Base-by-base conservation (phyloP, 2,888 invertebrate genomes). In the Brenthis ino region DNA sequence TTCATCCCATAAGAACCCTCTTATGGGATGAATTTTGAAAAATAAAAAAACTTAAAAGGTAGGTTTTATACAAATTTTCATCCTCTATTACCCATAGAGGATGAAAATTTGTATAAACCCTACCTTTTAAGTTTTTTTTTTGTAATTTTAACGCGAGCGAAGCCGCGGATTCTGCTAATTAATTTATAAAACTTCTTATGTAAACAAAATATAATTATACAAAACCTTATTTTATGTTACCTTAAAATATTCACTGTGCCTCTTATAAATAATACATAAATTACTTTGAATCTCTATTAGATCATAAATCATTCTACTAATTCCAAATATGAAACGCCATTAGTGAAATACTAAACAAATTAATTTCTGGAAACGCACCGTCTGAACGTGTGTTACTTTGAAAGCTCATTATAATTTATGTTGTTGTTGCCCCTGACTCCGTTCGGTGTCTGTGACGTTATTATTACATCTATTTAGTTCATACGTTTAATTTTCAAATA, bases 241-340 rank as follows among this genome's bases (percentile, higher is more conserved):
- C 11, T 43, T 2, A 20, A 16, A 20, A 61, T 33, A 51, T 20
- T 50, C 33, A 11, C 50, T 13, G 6, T 33, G 53, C 61, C 28
- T 28, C 11, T 48, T 61, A 51, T 53, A 53, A 61, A 12, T 28
- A 28, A 28, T 28, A 51, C 33, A 16, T 50, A 51, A 33, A 53
- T 61, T 61, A 50, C 20, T 5, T 50, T 61, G 50, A 37, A 55
- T 28, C 56, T 43, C 56, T 61, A 61, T 55, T 47, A 28, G 28
- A 43, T 48, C 28, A 71, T 72, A 74, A 72, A 71, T 74, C 71
- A 69, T 61, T 60, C 16, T 54, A 69, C 57, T 69, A 61, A 69
- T 69, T 64, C 58, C 71, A 65, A 65, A 72, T 74, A 72, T 54
- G 70, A 64, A 70, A 55, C 64, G 51, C 72, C 69, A 71, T 74